These are phyloP conservation scores for Corythaixoides concolor DNA, from an alignment of 2,113 vertebrate species.

Conservation along the genomic window DNA sequence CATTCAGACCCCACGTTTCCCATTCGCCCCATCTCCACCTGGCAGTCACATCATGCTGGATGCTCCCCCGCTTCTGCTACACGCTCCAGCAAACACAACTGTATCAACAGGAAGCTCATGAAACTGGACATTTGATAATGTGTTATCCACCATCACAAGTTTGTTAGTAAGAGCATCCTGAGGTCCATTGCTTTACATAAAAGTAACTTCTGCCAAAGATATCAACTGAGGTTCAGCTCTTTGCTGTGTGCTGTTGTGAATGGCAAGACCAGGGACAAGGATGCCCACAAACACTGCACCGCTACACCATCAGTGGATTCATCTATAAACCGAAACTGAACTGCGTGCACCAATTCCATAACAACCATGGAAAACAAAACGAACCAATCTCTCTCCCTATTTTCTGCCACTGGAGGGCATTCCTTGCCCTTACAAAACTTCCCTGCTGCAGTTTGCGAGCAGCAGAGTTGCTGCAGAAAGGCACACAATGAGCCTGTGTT, in stretches of 20 bases:
- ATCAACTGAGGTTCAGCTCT: fast-evolving
- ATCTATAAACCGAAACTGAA: neutral
- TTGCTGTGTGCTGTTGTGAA: neutral
- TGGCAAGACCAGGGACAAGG: neutral
- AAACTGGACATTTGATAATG: fast-evolving
- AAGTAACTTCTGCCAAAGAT: neutral
- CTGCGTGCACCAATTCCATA: neutral
- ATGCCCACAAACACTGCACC: fast-evolving
- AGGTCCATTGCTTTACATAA: neutral
- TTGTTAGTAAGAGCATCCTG: neutral
- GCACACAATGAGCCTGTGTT: fast-evolving
- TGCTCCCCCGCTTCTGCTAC: neutral
- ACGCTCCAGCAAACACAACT: neutral
- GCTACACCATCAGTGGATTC: fast-evolving
- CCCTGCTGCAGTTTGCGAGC: neutral
- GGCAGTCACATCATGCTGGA: neutral
- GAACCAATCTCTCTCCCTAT: neutral
- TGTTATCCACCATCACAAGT: fast-evolving
- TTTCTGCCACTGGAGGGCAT: constrained; percentile 46
- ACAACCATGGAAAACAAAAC: fast-evolving
- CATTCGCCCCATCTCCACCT: neutral
- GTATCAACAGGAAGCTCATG: neutral
- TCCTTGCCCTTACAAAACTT: neutral
- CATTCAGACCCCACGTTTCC: neutral
- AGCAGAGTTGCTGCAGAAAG: neutral